These are phyloP conservation scores for Drosophila austrosaltans DNA, from an alignment of 2,888 invertebrate genomes.

Conservation along the genomic window DNA sequence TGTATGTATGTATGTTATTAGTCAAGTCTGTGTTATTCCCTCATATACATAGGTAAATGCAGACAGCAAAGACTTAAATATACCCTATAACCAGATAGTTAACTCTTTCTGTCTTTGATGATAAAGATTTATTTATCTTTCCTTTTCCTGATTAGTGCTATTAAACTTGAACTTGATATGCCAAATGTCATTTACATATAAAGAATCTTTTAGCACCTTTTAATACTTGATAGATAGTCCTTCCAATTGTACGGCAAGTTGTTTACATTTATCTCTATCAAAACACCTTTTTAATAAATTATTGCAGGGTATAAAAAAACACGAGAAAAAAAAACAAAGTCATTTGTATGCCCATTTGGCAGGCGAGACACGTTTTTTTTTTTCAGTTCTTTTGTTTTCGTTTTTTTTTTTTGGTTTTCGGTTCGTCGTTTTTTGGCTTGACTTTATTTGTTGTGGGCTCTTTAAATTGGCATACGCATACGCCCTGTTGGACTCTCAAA, in stretches of 20 bases:
- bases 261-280: background rate
- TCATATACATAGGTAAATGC: background rate
- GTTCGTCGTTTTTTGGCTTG: slow-evolving; percentile 1
- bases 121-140: too few species aligned
- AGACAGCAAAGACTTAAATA: background rate
- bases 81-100: background rate
- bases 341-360: slow-evolving; percentile 40
- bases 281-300: background rate
- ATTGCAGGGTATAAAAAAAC: background rate
- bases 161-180: too few species aligned
- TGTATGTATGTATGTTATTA: slow-evolving; percentile 29
- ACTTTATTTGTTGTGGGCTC: slow-evolving; percentile 45
- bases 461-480: slow-evolving; percentile 63
- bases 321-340: background rate
- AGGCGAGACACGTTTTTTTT: slow-evolving; percentile 59
- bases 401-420: slow-evolving; percentile 1
- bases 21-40: slow-evolving; percentile 1
- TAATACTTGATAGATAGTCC: too few species aligned
- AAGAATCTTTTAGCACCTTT: too few species aligned
- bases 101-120: too few species aligned
- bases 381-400: slow-evolving; percentile 11
- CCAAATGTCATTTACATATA: too few species aligned
- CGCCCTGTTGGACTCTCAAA: slow-evolving; percentile 36
- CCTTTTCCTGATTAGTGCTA: too few species aligned
- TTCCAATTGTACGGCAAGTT: too few species aligned